Conservation (phyloP, 2,797 vertebrate genomes). For the Pteronotus mesoamericanus region DNA sequence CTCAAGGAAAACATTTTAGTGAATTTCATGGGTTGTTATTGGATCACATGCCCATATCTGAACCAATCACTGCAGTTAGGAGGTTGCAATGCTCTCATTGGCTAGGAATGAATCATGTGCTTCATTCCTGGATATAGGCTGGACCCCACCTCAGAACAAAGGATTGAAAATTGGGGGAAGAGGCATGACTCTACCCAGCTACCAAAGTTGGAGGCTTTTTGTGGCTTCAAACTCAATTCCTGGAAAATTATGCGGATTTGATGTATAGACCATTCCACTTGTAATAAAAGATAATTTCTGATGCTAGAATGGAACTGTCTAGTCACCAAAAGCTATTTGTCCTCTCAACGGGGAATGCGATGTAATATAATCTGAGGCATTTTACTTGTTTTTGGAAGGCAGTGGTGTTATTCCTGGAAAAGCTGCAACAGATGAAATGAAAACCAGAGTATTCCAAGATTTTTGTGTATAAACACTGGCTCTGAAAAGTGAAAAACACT, state of each 20-base stretch:
- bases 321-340: background rate
- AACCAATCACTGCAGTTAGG: background rate
- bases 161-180: background rate
- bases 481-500: background rate
- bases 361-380: background rate
- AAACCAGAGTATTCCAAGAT: slow-evolving; percentile 31
- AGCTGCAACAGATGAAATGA: background rate
- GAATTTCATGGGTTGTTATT: background rate
- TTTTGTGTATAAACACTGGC: slow-evolving; percentile 19
- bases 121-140: background rate
- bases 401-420: background rate
- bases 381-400: slow-evolving; percentile 9
- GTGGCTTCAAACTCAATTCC: background rate
- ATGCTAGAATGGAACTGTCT: background rate
- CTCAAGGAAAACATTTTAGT: background rate
- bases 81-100: background rate
- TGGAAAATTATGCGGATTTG: background rate
- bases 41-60: background rate
- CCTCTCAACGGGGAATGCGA: background rate
- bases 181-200: background rate
- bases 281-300: background rate
- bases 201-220: background rate
- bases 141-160: background rate
- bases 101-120: background rate
- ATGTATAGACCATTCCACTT: background rate